Evolutionary conservation across 2,888 invertebrate genomes (phyloP).

Genomic region (Eristalis arbustorum): DNA sequence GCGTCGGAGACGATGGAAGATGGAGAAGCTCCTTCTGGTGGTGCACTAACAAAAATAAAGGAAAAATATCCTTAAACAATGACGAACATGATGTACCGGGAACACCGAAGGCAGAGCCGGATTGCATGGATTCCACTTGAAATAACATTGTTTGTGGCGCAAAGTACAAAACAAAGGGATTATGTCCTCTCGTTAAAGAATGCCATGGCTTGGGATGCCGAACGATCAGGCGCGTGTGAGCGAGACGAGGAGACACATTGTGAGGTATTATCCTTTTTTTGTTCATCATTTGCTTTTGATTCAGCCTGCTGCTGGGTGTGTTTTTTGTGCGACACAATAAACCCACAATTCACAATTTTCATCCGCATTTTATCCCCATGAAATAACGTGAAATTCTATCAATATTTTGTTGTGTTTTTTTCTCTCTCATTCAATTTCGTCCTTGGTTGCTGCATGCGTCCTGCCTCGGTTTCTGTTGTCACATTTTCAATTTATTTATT

Average conservation of each 20-base stretch:
- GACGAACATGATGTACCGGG: slow-evolving; percentile 34
- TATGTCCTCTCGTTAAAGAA: slow-evolving; percentile 50
- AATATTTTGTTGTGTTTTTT: too few relatives aligned
- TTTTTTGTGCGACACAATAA: slow-evolving; percentile 54
- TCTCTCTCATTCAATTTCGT: neutral
- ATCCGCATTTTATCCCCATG: slow-evolving; percentile 67
- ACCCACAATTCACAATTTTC: slow-evolving; percentile 63
- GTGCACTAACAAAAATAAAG: neutral
- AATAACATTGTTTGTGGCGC: slow-evolving; percentile 66
- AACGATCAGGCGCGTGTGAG: neutral
- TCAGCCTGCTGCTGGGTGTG: neutral
- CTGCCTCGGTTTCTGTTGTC: neutral
- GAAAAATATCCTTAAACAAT: slow-evolving; percentile 37
- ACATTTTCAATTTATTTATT: slow-evolving; percentile 29
- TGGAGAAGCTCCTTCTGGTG: neutral
- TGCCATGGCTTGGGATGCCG: slow-evolving; percentile 12
- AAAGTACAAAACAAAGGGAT: slow-evolving; percentile 65
- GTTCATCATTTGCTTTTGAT: neutral
- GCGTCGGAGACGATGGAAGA: neutral
- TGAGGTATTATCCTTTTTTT: slow-evolving; percentile 51
- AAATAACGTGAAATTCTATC: slow-evolving; percentile 66
- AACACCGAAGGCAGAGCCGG: neutral
- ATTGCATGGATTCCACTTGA: slow-evolving; percentile 56
- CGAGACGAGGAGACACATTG: slow-evolving; percentile 15
- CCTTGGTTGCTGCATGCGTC: slow-evolving; percentile 6